Base-by-base conservation (phyloP, 1,140 invertebrate species). In the Cydia amplana region DNA sequence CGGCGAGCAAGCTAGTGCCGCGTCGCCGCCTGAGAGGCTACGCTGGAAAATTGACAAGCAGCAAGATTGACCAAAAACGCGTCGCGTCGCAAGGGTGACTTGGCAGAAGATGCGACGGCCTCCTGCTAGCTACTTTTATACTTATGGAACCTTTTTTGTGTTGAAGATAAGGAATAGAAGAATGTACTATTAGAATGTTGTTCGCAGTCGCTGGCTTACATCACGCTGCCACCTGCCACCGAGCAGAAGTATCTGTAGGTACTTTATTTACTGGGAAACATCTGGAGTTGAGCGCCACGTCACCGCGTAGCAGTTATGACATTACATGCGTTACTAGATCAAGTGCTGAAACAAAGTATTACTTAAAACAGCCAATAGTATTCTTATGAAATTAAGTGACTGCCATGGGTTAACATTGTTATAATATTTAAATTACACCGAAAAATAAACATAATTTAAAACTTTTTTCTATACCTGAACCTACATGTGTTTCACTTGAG, bases 1-100 rank as follows among this genome's bases (percentile, higher is more conserved):
- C 12, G 14, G 76, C n/a, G 74, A 77, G 75, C 79, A 83, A 79
- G 16, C 46, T 49, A 14, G 46, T 49, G 10, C 7, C 10, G 46
- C 46, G 46, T 49, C 46, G 12, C 10, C 12, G 12, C 12, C 4
- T 49, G 49, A 16, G 49, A 16, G 49, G 16, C 14, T 51, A 18
- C n/a, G n/a, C 51, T 18, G 51, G 16, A 18, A 20, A 55, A 18
- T 55, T 5, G 16, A 20, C 51, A 18, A 55, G 1, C 16, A 9
- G 46, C 16, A 49, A 49, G 4, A 49, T 40, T 40, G 36, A 40
- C 2, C 36, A 49, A 49, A n/a, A 16, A 4, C 46, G 46, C 46
- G 14, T n/a, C 14, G 49, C 49, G 49, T 51, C 49, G 49, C 49
- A 51, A 51, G 49, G 16, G 51, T 18, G 5, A 49, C 16, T n/a